Conservation (phyloP, 2,888 invertebrate species). For the Lacanobia oleracea region DNA sequence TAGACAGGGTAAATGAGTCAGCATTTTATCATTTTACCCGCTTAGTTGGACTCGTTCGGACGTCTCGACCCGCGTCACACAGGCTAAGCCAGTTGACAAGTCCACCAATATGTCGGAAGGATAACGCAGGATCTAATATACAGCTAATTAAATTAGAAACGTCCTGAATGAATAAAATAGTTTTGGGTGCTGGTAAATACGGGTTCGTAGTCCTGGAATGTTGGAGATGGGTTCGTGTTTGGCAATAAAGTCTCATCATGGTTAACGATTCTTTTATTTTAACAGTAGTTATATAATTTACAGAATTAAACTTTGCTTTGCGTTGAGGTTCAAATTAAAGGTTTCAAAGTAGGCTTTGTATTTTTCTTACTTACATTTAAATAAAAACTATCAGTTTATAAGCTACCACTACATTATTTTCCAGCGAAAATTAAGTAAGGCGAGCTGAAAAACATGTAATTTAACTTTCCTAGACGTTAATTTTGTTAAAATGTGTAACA, state of each 20-base stretch:
- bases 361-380: not conserved
- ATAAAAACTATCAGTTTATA: not conserved
- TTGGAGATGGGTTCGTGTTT: not conserved
- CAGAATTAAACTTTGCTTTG: not conserved
- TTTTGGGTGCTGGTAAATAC: constrained; percentile 33
- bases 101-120: constrained; percentile 53
- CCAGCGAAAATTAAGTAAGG: constrained; percentile 16
- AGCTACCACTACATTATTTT: constrained; percentile 8
- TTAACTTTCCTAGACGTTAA: constrained; percentile 65
- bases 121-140: constrained; percentile 57
- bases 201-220: constrained; percentile 10
- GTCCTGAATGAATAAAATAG: constrained; percentile 50
- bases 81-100: constrained; percentile 63
- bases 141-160: constrained; percentile 64
- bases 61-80: constrained; percentile 64
- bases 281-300: not conserved
- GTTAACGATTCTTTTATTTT: not conserved
- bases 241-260: not conserved
- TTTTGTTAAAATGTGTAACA: constrained; percentile 68
- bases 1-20: constrained; percentile 44
- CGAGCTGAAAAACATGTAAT: constrained; percentile 58
- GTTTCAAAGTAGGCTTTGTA: not conserved
- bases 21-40: constrained; percentile 55
- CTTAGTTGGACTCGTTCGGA: constrained; percentile 47
- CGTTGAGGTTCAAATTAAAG: no score